A percentile compares a stretch with the other conserved stretches of the same genome.
Evolutionary conservation across 1,140 invertebrate species (phyloP).

Genomic region (Drosophila fuyamai): DNA sequence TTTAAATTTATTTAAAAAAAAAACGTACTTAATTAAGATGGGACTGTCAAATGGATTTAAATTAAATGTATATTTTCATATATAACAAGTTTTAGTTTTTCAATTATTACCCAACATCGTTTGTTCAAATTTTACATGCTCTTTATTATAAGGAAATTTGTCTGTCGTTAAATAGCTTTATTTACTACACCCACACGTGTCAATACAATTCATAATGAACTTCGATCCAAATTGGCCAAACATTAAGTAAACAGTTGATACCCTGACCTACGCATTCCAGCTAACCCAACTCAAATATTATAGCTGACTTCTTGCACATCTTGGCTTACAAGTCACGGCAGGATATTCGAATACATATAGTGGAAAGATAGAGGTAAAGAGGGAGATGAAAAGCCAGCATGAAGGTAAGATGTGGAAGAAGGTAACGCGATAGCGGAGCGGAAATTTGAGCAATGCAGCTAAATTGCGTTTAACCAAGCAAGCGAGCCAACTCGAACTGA

Average conservation of each 20-base stretch:
- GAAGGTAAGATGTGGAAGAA: conserved; percentile 14
- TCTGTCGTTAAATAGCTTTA: neutral
- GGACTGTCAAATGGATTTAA: too few species aligned
- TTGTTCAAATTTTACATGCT: too few species aligned
- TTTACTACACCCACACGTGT: conserved; percentile 9
- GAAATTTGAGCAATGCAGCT: conserved; percentile 78
- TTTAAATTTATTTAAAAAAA: too few species aligned
- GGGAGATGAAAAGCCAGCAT: neutral
- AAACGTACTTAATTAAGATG: too few species aligned
- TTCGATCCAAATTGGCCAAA: conserved; percentile 4
- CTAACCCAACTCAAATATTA: conserved; percentile 18
- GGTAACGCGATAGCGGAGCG: conserved; percentile 64
- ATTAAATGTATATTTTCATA: too few species aligned
- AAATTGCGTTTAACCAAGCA: conserved; percentile 80
- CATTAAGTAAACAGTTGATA: conserved; percentile 8
- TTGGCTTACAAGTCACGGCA: conserved; percentile 20
- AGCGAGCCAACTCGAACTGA: conserved; percentile 29
- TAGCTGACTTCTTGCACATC: conserved; percentile 7
- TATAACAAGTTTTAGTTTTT: too few species aligned
- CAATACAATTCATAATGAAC: neutral
- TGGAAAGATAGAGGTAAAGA: neutral
- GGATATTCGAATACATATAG: conserved; percentile 6
- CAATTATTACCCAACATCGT: too few species aligned
- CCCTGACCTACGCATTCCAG: neutral
- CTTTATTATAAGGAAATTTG: neutral